Base-by-base conservation (phyloP, 1,140 invertebrate species). In the Ephestia elutella region DNA sequence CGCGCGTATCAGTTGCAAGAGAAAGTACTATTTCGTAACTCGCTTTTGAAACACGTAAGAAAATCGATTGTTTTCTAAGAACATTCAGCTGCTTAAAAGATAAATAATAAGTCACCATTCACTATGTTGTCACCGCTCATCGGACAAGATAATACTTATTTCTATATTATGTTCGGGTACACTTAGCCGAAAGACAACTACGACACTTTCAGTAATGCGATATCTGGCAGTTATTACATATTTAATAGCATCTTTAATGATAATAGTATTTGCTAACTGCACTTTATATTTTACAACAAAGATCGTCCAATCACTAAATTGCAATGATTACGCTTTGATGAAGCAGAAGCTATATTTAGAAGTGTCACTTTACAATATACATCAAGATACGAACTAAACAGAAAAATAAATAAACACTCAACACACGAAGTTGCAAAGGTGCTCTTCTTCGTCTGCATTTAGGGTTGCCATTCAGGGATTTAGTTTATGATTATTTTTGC, bases 1-100 rank as follows among this genome's bases (percentile, higher is more conserved):
- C 56, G 62, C 71, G 62, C 61, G 71, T 71, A 81, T 78, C 68
- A 76, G 64, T 74, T 71, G 74, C 71, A 70, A 81, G 80, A 80
- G 81, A 83, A 86, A 86, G 82, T 82, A 81, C 69, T 56, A 78
- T 82, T 79, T 80, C 78, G 73, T 83, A 78, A 85, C 62, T 65
- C 59, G 55, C 68, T 62, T 78, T 72, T 69, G 68, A 71, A 75
- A 77, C 64, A 73, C 56, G 49, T 59, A 65, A 73, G 69, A 75
- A 78, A 78, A 76, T 64, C 59, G 57, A 79, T 72, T 73, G 55
- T 68, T 75, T 69, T 67, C 49, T 68, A 49, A 56, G 60, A 54
- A 44, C 38, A 44, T 44, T 15, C 38, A 44, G 13, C n/a, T 15
- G 15, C 15, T 4, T 15, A 15, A 13, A 44, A 44, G 38, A 44